phyloP scores from a whole-genome alignment of 2,113 vertebrate species.

The Agapornis roseicollis region DNA sequence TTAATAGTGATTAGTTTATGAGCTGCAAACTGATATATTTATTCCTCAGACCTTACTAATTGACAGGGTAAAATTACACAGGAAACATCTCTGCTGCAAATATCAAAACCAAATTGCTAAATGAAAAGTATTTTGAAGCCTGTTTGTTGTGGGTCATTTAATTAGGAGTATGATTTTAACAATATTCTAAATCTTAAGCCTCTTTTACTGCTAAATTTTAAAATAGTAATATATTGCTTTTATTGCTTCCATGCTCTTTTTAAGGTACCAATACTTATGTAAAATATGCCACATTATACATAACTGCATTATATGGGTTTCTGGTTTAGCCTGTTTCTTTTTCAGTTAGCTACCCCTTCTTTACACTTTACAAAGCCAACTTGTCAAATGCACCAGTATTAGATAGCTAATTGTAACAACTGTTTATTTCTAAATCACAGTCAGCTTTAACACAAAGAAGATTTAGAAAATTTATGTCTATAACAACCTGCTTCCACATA shows the following conservation, averaged over 20 bases:
- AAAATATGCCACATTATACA: neutral
- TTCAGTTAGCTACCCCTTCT: neutral
- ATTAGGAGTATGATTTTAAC: conserved; percentile 63
- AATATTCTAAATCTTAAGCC: conserved; percentile 54
- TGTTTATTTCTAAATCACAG: neutral
- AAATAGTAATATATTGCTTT: conserved; percentile 34
- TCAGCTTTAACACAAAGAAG: neutral
- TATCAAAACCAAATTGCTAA: conserved; percentile 49
- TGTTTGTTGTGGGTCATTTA: conserved; percentile 63
- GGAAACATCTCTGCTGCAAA: conserved; percentile 18
- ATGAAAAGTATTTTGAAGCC: conserved; percentile 53
- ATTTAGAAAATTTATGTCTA: neutral
- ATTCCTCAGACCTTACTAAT: conserved; percentile 37
- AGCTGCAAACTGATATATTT: conserved; percentile 66
- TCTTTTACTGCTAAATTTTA: conserved; percentile 1
- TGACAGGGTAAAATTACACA: conserved; percentile 58
- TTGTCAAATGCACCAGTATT: neutral
- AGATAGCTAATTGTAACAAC: neutral
- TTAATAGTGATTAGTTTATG: conserved; percentile 68
- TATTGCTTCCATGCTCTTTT: conserved; percentile 13
- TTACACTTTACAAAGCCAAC: neutral
- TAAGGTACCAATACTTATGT: neutral
- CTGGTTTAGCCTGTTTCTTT: neutral
- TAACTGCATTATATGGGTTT: neutral
- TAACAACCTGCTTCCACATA: neutral